Base-by-base conservation (phyloP, 2,888 invertebrate genomes). In the Cactoblastis cactorum region DNA sequence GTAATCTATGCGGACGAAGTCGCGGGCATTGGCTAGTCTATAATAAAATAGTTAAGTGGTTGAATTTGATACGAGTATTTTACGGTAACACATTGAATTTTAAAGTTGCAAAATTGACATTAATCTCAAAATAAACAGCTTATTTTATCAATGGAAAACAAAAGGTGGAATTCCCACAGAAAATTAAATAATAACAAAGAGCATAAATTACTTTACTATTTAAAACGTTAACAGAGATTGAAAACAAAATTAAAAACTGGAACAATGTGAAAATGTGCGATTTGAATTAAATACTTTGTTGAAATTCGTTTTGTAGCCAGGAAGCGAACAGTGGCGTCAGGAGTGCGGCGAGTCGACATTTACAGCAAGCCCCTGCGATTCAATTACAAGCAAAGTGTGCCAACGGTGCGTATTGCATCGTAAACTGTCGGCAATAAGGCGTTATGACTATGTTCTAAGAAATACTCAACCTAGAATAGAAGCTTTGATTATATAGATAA, bases 381-480 rank as follows among this genome's bases (percentile, higher is more conserved):
- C 77, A 84, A 83, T 85, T 83, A 84, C 77, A 70, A 67, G 85
- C 83, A 84, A 86, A 84, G 78, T 81, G 77, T 71, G 74, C 70
- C 64, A 62, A 62, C 69, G 70, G 77, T 80, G 81, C 81, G 83
- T 84, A 80, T 82, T 81, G 80, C 81, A 80, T 82, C 82, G 80
- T 83, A 78, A 82, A 85, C 73, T 78, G 73, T 65, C 71, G 62
- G 74, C 80, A 69, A 70, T 83, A 83, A 82, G 80, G 77, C 77
- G 81, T 77, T 83, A 80, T 75, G 80, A 74, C 73, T 72, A 66
- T 59, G 62, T 63, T 62, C 63, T 61, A 62, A 67, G 63, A 69
- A 74, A 80, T 77, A 78, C 72, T 63, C 64, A 60, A 65, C 61
- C 62, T 62, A 52, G 56, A 61, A 63, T 38, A 46, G 45, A 45